Evolutionary conservation across 2,113 vertebrate species (phyloP), one percentile per base, ranked within the genome.

Genomic region (Sinocyclocheilus anshuiensis): DNA sequence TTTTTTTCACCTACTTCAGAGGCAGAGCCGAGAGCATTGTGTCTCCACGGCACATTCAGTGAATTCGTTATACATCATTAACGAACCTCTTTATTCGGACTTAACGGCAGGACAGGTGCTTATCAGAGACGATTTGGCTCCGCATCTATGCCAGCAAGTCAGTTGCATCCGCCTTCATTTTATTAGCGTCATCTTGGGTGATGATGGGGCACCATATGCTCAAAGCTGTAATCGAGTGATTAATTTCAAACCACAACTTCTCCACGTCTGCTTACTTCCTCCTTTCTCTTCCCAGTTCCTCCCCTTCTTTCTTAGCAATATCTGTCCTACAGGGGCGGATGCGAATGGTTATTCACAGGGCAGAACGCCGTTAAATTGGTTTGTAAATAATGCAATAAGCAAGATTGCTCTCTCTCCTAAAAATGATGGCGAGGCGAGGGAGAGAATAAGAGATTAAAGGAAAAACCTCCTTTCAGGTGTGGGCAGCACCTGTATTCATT

Each of bases 311-410:
- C 81, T 91, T 89, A 87, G 82, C 88, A 86, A 67, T 81, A 91
- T 88, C 89, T 86, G 89, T 87, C 77, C 57, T 18, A 33, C 59
- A 83, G 26, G 84, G 89, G 83, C 18, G 78, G 71, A 75, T 20
- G n/a, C 5, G 57, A 24, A 16, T 24, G 72, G 55, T 86, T 63
- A 12, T 86, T 86, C 77, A 84, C 87, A 86, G 76, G 91, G 89
- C 71, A 53, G 81, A 74, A 81, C 81, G 36, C 81, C 91, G 90
- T 89, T 92, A 93, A 93, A 94, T 93, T 93, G 93, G 89, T 78
- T 89, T 29, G 81, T 95, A 91, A 93, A 94, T 95, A 93, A 95
- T 95, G 94, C 81, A 95, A 92, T 91, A 90, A 91, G 89, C 4
- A 84, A 89, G 91, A 94, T 93, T 93, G 91, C 89, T 81, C 87